Conservation (phyloP, 2,888 invertebrate genomes). For the Gortyna flavago region DNA sequence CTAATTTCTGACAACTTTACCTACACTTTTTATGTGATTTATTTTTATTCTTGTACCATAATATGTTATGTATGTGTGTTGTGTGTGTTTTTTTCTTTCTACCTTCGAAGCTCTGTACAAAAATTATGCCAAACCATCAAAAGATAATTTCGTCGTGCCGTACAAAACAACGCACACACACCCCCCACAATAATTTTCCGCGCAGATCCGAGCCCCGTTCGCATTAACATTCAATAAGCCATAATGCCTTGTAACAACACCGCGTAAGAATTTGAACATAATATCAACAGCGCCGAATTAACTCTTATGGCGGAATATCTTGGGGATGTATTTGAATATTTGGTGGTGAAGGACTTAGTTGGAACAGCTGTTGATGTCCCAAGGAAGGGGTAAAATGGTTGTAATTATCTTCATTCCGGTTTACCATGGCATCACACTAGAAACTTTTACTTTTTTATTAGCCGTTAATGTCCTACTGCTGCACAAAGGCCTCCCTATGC, state of each 20-base stretch:
- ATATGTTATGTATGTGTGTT: too few species aligned
- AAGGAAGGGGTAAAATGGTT: neutral
- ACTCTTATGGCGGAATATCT: constrained; percentile 37
- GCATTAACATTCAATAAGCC: constrained; percentile 82
- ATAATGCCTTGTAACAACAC: constrained; percentile 76
- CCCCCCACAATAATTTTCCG: constrained; percentile 56
- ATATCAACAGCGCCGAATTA: constrained; percentile 56
- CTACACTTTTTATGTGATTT: too few species aligned
- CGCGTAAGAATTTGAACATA: constrained; percentile 57
- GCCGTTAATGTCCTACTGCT: too few species aligned
- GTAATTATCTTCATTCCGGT: neutral
- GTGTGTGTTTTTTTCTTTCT: too few species aligned
- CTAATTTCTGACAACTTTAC: too few species aligned
- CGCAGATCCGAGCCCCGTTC: constrained; percentile 67
- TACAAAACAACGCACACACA: constrained; percentile 59
- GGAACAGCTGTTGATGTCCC: constrained; percentile 41
- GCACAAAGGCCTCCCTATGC: too few species aligned
- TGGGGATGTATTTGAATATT: constrained; percentile 38
- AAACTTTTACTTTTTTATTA: neutral
- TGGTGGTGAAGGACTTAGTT: constrained; percentile 4
- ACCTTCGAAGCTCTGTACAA: too few species aligned
- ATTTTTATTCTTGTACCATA: too few species aligned
- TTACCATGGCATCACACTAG: neutral
- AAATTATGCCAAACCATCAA: neutral
- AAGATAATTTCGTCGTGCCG: constrained; percentile 13